Evolutionary conservation across 2,888 invertebrate genomes (phyloP), one percentile per base, ranked within the genome.

Genomic region (Caenorhabditis sinica): DNA sequence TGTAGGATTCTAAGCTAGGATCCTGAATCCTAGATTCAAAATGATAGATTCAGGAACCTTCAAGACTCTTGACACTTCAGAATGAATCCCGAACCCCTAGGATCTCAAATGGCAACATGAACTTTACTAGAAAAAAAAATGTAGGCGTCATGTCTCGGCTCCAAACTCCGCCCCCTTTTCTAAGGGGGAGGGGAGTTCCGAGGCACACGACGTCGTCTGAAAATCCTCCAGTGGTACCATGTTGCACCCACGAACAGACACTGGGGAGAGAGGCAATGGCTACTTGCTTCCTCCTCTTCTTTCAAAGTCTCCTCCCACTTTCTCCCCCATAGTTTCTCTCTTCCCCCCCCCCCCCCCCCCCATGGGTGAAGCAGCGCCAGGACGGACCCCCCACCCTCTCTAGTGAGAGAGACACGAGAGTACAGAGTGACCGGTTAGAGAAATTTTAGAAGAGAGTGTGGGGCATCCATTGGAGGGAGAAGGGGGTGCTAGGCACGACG

Each of bases 401-500:
- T 9, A 68, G 56, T 9, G 17, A 66, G 72, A 74, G 73, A 81
- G 49, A 40, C 66, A 23, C 17, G n/a, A 60, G 49, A 49, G 61
- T 30, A 68, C 53, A 71, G 61, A 28, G 43, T 61, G 82, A 71
- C 71, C 75, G 45, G 68, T 61, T 20, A 36, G 68, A 68, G 33
- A 15, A 45, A n/a, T 20, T 11, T 5, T 15, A 0, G 28, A 3
- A 58, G 25, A 30, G 75, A 66, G 56, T 58, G n/a, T 25, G 9
- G 17, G 0, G 13, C 17, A 43, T 13, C 11, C 25, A 0, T 25
- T 20, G 66, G 9, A 17, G 45, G 30, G 43, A 20, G 9, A 8
- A 9, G 15, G 45, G 68, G 76, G 82, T 77, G 73, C 82, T 83
- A 72, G 82, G 82, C 82, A 82, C 83, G 77, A 71, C 79, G 66